These are phyloP conservation scores for Pyrgilauda ruficollis DNA, from an alignment of 2,113 vertebrate genomes.

Conservation along the genomic window DNA sequence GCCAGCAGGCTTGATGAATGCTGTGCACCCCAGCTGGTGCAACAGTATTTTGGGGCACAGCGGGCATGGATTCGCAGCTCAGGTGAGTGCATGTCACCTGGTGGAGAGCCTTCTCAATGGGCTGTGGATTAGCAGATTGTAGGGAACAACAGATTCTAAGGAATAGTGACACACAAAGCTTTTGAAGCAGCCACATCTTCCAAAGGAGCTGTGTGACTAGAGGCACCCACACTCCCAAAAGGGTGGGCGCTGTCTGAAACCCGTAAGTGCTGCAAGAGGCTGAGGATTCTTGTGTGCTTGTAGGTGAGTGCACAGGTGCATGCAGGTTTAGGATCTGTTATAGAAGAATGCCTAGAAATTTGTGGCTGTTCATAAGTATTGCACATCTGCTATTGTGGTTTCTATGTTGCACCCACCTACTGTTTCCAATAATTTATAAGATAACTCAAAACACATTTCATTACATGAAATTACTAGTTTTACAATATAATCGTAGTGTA, in stretches of 20 bases:
- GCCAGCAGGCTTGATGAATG: neutral
- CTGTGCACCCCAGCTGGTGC: fast-evolving
- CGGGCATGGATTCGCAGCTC: neutral
- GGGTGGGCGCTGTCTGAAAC: neutral
- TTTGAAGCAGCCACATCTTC: fast-evolving
- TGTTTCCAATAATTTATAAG: neutral
- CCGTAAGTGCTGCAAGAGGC: neutral
- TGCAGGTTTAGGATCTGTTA: neutral
- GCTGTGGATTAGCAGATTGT: neutral
- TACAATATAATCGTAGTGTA: neutral
- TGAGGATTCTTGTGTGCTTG: neutral
- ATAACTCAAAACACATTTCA: neutral
- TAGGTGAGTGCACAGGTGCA: neutral
- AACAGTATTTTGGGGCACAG: neutral
- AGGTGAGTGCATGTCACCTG: neutral
- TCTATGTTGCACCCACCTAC: neutral
- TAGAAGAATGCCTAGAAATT: neutral
- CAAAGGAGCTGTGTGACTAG: fast-evolving
- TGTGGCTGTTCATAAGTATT: neutral
- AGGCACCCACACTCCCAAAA: neutral
- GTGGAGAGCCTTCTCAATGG: neutral
- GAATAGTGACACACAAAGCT: neutral
- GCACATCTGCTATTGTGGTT: neutral
- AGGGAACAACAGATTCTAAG: neutral
- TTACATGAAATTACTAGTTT: neutral